Conservation (phyloP, 2,797 vertebrate species). For the Philypnodon macrostomus region DNA sequence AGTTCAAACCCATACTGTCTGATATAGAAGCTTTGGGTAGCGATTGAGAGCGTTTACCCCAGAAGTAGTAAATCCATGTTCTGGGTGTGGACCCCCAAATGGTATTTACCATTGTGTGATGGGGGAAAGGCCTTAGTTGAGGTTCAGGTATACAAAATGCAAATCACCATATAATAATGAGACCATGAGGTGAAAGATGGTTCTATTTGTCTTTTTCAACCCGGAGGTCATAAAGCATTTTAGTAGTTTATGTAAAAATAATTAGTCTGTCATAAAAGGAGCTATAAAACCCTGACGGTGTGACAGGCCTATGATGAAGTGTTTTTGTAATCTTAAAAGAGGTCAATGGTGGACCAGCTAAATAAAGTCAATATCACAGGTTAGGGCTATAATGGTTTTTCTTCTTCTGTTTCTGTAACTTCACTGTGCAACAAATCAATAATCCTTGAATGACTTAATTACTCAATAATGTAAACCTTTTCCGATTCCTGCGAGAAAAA, state of each 20-base stretch:
- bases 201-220: not conserved
- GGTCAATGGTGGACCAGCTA: not conserved
- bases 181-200: not conserved
- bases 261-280: slow-evolving; percentile 1
- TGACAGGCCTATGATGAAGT: not conserved
- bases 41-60: too few relatives aligned
- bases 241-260: slow-evolving; percentile 2
- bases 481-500: slow-evolving; percentile 35
- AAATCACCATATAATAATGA: too few relatives aligned
- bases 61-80: too few relatives aligned
- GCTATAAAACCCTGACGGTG: not conserved
- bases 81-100: too few relatives aligned
- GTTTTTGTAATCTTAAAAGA: not conserved
- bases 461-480: slow-evolving; percentile 55
- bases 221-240: not conserved
- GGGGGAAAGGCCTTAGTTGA: too few relatives aligned
- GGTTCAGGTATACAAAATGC: too few relatives aligned
- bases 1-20: too few relatives aligned
- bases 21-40: too few relatives aligned
- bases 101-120: too few relatives aligned
- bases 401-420: slow-evolving; percentile 8
- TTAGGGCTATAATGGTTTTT: too few relatives aligned
- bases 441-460: slow-evolving; percentile 50
- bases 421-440: slow-evolving; percentile 48
- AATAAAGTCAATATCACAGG: too few relatives aligned